Evolutionary conservation across 2,888 invertebrate genomes (phyloP).

Genomic region (Lamproptera curius): DNA sequence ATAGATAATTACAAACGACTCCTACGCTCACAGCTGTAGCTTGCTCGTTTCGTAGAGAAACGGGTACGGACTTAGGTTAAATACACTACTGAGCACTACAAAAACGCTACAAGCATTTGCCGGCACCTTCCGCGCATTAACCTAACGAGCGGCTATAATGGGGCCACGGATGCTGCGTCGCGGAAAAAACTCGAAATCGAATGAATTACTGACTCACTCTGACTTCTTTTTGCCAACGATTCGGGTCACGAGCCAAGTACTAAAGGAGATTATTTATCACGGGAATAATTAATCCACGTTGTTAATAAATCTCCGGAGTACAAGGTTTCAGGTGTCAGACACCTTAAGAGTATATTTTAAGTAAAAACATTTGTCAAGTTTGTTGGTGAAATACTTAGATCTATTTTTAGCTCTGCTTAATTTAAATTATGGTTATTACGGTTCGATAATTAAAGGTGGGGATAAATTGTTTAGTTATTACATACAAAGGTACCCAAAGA

Average conservation of each 20-base stretch:
- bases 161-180: constrained; percentile 54
- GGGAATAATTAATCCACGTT: background rate
- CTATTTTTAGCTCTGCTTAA: too few relatives aligned
- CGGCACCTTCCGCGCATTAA: constrained; percentile 67
- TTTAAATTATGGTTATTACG: too few relatives aligned
- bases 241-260: constrained; percentile 7
- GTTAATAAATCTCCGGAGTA: background rate
- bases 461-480: too few relatives aligned
- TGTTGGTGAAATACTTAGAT: too few relatives aligned
- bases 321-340: background rate
- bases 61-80: constrained; percentile 40
- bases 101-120: constrained; percentile 67
- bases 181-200: constrained; percentile 60
- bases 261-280: constrained; percentile 3
- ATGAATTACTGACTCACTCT: constrained; percentile 53
- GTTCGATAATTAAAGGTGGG: too few relatives aligned
- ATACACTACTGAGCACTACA: constrained; percentile 55
- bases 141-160: constrained; percentile 75
- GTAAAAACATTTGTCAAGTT: background rate
- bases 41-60: constrained; percentile 27
- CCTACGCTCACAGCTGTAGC: constrained; percentile 25
- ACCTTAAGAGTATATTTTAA: background rate
- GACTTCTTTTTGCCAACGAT: constrained; percentile 6
- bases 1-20: constrained; percentile 22
- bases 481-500: too few relatives aligned